Conservation (phyloP, 2,888 invertebrate species). For the Sarcophaga subvicina region DNA sequence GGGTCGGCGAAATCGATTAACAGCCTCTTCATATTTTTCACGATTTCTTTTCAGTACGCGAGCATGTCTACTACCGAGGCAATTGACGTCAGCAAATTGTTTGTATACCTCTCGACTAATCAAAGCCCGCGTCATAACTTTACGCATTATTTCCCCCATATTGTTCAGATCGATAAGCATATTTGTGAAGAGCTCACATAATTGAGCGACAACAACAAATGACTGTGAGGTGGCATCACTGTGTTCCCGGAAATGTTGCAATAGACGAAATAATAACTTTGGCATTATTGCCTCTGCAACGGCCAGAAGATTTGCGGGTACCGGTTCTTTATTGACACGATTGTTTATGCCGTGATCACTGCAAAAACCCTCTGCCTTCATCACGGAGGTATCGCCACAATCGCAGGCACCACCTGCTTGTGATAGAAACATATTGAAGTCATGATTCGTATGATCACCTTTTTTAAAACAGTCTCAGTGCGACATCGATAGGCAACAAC, state of each 20-base stretch:
- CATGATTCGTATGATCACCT: conserved; percentile 98
- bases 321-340: conserved; percentile 87
- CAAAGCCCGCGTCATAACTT: conserved; percentile 94
- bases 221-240: conserved; percentile 83
- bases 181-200: conserved; percentile 93
- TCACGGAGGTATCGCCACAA: conserved; percentile 98
- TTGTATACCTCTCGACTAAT: conserved; percentile 93
- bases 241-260: conserved; percentile 95
- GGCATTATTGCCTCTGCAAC: conserved; percentile 98
- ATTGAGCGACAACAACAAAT: conserved; percentile 88
- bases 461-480: conserved; percentile 98
- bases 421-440: conserved; percentile 99
- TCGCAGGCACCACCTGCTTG: conserved; percentile 99
- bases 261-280: conserved; percentile 91
- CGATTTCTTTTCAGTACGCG: conserved; percentile 88
- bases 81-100: conserved; percentile 86
- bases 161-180: conserved; percentile 97
- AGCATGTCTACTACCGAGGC: conserved; percentile 87
- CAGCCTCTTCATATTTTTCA: conserved; percentile 90
- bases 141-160: conserved; percentile 97
- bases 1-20: conserved; percentile 90
- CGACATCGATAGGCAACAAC: conserved; percentile 99
- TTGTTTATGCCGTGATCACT: conserved; percentile 96
- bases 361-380: conserved; percentile 98
- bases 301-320: conserved; percentile 94